Percentiles rank a stretch among this genome's conserved stretches.
phyloP scores from a whole-genome alignment of 2,888 invertebrate genomes.

The Apocheima hispidaria region DNA sequence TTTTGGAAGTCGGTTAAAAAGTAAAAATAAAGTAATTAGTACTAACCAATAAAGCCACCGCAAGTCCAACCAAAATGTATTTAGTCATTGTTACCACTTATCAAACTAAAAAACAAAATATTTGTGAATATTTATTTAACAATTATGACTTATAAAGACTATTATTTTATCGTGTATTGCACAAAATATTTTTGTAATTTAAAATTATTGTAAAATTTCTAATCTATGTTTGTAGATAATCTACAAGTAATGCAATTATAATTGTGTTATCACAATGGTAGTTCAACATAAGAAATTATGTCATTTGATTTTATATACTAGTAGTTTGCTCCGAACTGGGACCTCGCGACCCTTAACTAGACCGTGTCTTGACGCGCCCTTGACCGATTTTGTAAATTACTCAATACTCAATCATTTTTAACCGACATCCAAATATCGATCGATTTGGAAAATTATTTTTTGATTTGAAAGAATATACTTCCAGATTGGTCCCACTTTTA shows the following conservation, averaged over 20 bases:
- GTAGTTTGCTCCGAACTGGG: no score
- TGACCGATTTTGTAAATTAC: no score
- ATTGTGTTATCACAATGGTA: slow-evolving; percentile 29
- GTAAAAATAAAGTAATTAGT: slow-evolving; percentile 19
- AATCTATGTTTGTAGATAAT: slow-evolving; percentile 31
- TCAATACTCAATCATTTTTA: no score
- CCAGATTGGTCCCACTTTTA: no score
- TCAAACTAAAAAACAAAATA: slow-evolving; percentile 38
- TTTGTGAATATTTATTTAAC: slow-evolving; percentile 21
- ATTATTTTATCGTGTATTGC: slow-evolving; percentile 26
- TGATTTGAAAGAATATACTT: no score
- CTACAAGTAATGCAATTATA: slow-evolving; percentile 21
- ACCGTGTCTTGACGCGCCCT: no score
- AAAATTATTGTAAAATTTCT: slow-evolving; percentile 8
- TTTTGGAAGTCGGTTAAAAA: no score
- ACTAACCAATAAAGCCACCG: slow-evolving; percentile 55
- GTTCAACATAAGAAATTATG: slow-evolving; percentile 9
- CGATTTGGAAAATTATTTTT: no score
- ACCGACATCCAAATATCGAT: no score
- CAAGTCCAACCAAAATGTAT: slow-evolving; percentile 41
- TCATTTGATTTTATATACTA: neutral
- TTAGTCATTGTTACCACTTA: slow-evolving; percentile 48
- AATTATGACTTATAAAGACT: slow-evolving; percentile 39
- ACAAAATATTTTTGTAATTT: slow-evolving; percentile 29
- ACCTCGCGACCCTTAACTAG: no score